Evolutionary conservation across 2,888 invertebrate species (phyloP).

Genomic region (Cerceris ruficornis): DNA sequence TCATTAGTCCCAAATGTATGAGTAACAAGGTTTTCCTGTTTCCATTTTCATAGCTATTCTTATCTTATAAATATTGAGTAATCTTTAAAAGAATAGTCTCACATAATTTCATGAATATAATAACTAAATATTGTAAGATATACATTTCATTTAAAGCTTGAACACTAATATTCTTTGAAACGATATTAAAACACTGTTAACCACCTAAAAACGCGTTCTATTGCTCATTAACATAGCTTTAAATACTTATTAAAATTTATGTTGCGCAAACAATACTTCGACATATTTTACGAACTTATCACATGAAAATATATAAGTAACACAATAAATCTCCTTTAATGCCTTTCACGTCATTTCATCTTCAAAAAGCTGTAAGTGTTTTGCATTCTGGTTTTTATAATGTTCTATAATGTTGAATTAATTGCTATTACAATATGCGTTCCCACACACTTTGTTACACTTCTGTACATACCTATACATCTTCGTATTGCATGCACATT

Average conservation of each 20-base stretch:
- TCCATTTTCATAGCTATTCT: constrained; percentile 6
- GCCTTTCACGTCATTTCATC: constrained; percentile 20
- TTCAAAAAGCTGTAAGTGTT: constrained; percentile 35
- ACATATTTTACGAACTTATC: background rate
- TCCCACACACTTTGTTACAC: constrained; percentile 25
- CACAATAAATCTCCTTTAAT: constrained; percentile 6
- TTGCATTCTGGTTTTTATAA: constrained; percentile 26
- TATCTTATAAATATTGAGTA: constrained; percentile 12
- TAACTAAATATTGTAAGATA: constrained; percentile 17
- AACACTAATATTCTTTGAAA: constrained; percentile 9
- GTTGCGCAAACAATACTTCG: background rate
- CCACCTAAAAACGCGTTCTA: constrained; percentile 9
- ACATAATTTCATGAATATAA: constrained; percentile 13
- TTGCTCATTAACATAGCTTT: constrained; percentile 12
- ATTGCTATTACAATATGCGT: constrained; percentile 25
- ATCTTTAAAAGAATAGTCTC: constrained; percentile 15
- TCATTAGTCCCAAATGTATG: constrained; percentile 8
- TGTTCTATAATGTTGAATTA: constrained; percentile 26
- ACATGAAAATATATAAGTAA: background rate
- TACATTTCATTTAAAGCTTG: constrained; percentile 21
- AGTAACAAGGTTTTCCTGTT: constrained; percentile 7
- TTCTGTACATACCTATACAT: constrained; percentile 46
- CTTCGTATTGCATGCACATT: constrained; percentile 56
- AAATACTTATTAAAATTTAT: constrained; percentile 15
- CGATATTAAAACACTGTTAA: constrained; percentile 10